Evolutionary conservation across 2,888 invertebrate species (phyloP), one percentile per base, ranked within the genome.

Genomic region (Apotomis capreana): DNA sequence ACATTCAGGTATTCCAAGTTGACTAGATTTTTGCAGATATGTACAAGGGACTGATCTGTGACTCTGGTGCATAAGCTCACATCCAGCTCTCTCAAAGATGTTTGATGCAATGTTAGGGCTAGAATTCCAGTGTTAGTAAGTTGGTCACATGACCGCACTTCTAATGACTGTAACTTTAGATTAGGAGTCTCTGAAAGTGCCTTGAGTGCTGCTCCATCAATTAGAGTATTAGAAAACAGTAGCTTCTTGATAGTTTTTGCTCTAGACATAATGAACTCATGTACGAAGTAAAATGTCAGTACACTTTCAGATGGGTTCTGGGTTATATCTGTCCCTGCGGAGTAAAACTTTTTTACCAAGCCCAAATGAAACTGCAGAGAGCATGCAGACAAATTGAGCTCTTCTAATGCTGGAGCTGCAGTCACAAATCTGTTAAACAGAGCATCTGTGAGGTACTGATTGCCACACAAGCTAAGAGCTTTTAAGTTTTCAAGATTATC

Each of bases 391-490:
- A 97, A 88, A 80, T 95, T 94, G 0, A 97, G 84, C 13, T 94
- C 90, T 74, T 95, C 92, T 15, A 97, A 82, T 70, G 92, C 89
- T 58, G 94, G 94, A 75, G 95, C 94, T 10, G 95, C 91, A 6
- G 93, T 89, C 3, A 95, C 91, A 80, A 97, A 93, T 79, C 96
- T 94, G 79, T 95, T 94, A 67, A 97, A 94, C 10, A 96, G 91
- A n/a, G 95, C 95, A 92, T 97, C 97, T 3, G 96, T 96, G 52
- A 97, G 88, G 84, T 96, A 96, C 76, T 96, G 94, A 81, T 96
- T 96, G 54, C 94, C 94, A 26, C 94, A 94, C 70, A 97, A 85
- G 70, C 95, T 95, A 37, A 97, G 87, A 68, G 90, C 89, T 74
- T 90, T 94, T 10, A 96, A 87, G 74, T 94, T 93, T 71, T 91